Evolutionary conservation across 1,140 invertebrate species (phyloP).

Genomic region (Pentalonia nigronervosa): DNA sequence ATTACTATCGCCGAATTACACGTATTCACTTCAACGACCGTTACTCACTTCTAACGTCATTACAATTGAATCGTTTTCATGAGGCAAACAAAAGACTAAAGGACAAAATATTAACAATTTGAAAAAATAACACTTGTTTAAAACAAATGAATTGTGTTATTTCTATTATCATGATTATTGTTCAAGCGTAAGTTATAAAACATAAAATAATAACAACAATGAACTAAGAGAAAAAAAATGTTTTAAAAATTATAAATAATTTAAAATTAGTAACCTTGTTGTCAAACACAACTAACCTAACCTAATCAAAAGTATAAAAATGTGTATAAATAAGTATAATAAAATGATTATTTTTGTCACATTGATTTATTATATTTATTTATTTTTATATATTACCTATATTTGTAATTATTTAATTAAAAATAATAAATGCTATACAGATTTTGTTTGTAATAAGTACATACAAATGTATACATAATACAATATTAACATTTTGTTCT

Average conservation of each 20-base stretch:
- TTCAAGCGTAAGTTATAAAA: background rate
- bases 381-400: too few relatives aligned
- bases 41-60: background rate
- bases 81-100: background rate
- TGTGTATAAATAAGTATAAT: background rate
- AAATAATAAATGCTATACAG: too few relatives aligned
- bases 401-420: too few relatives aligned
- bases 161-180: conserved; percentile 10
- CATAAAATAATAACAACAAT: background rate
- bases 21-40: background rate
- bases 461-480: too few relatives aligned
- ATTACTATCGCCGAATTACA: background rate
- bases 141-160: conserved; percentile 18
- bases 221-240: background rate
- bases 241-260: background rate
- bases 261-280: background rate
- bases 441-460: too few relatives aligned
- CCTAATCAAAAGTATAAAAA: background rate
- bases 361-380: background rate
- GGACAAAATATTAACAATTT: conserved; percentile 18
- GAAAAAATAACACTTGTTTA: background rate
- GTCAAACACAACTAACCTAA: background rate
- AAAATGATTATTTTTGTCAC: background rate
- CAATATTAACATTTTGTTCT: background rate
- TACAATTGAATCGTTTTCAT: background rate